Evolutionary conservation across 2,888 invertebrate genomes (phyloP).

Genomic region (Dasysyrphus albostriatus): DNA sequence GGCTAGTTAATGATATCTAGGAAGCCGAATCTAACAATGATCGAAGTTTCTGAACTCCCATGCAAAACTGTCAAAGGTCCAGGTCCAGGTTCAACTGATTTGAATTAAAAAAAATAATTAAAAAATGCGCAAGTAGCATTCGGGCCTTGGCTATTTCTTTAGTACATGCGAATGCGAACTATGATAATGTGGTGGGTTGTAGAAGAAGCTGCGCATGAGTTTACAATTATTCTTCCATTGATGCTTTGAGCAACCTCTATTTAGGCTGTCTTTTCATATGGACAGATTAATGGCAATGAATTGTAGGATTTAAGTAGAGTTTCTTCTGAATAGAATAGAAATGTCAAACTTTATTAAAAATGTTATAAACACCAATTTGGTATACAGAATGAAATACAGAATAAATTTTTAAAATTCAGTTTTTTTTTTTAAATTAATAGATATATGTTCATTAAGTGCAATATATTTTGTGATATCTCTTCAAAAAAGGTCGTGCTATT

Average conservation of each 20-base stretch:
- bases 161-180: slow-evolving; percentile 5
- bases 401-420: too few species aligned
- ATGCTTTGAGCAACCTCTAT: neutral
- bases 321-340: too few species aligned
- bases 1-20: slow-evolving; percentile 67
- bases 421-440: too few species aligned
- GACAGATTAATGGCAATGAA: neutral
- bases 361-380: too few species aligned
- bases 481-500: too few species aligned
- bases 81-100: slow-evolving; percentile 77
- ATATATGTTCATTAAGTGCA: too few species aligned
- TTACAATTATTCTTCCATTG: slow-evolving; percentile 34
- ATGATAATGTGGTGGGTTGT: neutral
- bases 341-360: too few species aligned
- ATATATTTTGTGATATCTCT: too few species aligned
- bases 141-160: slow-evolving; percentile 5
- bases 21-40: slow-evolving; percentile 68
- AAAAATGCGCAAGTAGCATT: slow-evolving; percentile 64
- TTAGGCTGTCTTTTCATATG: neutral
- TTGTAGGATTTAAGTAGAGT: neutral
- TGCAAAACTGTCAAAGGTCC: slow-evolving; percentile 76
- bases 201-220: slow-evolving; percentile 11
- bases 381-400: too few species aligned
- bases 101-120: slow-evolving; percentile 77
- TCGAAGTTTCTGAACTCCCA: slow-evolving; percentile 73